Evolutionary conservation across 2,113 vertebrate genomes (phyloP).

Genomic region (Grantiella picta): DNA sequence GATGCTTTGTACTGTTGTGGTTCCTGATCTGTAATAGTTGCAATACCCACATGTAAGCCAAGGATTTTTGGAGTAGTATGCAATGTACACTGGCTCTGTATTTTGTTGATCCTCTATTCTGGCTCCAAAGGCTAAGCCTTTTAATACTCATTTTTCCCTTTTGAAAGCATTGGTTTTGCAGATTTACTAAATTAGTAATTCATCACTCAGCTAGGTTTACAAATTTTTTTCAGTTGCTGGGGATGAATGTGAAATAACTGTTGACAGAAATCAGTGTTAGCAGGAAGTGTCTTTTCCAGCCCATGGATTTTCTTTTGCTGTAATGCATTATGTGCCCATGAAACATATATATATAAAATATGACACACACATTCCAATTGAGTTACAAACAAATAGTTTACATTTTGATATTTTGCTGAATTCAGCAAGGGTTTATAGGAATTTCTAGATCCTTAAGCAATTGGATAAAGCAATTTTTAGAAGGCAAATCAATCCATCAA

Average conservation of each 20-base stretch:
- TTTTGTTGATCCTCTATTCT: constrained; percentile 50
- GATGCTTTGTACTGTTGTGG: background rate
- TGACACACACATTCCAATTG: background rate
- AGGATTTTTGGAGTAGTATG: constrained; percentile 58
- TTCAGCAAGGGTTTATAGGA: constrained; percentile 13
- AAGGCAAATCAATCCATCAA: constrained; percentile 51
- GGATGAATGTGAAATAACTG: constrained; percentile 38
- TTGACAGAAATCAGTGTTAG: constrained; percentile 41
- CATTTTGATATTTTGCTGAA: constrained; percentile 32
- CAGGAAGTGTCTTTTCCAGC: constrained; percentile 9
- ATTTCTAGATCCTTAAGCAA: constrained; percentile 37
- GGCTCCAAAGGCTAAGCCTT: constrained; percentile 51
- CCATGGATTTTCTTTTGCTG: constrained; percentile 15
- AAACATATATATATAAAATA: constrained; percentile 30
- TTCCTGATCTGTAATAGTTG: constrained; percentile 19
- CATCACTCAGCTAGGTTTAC: constrained; percentile 36
- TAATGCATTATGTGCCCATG: background rate
- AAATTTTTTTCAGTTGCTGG: constrained; percentile 38
- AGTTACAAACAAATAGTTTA: constrained; percentile 32
- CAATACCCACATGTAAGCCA: constrained; percentile 29
- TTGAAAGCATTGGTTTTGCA: constrained; percentile 50
- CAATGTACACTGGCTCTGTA: constrained; percentile 43
- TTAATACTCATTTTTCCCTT: constrained; percentile 47
- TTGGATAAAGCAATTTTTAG: constrained; percentile 32
- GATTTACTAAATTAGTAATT: constrained; percentile 65